phyloP scores from a whole-genome alignment of 2,113 vertebrate species.

The Propithecus coquereli region DNA sequence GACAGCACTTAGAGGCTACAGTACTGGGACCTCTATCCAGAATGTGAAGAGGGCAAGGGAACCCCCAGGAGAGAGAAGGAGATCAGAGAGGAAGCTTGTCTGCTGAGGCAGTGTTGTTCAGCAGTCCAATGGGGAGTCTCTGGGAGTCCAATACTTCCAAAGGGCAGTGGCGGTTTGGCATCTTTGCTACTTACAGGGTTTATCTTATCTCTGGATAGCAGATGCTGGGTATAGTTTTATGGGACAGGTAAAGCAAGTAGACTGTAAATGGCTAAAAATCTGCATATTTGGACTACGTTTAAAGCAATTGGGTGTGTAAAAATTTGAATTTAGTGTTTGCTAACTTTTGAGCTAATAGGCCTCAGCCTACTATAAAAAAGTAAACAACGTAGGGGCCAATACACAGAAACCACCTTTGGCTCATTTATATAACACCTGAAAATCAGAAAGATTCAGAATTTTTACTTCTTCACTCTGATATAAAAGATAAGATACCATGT shows the following conservation, averaged over 20 bases:
- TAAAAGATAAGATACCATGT: not conserved
- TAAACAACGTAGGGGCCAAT: not conserved
- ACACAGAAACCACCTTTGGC: not conserved
- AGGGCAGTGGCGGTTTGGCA: not conserved
- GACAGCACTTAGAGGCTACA: not conserved
- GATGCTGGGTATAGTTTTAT: not conserved
- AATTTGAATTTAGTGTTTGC: not conserved
- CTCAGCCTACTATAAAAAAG: not conserved
- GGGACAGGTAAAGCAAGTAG: not conserved
- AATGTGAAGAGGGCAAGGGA: not conserved
- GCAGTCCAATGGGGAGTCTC: not conserved
- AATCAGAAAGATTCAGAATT: not conserved
- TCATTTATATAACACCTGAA: not conserved
- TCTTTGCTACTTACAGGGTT: not conserved
- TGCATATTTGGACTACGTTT: not conserved
- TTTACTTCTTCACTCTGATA: not conserved
- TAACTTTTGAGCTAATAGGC: not conserved
- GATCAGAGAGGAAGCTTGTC: not conserved
- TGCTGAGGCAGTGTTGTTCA: not conserved
- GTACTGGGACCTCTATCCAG: not conserved
- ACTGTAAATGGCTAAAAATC: not conserved
- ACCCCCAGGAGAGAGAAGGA: not conserved
- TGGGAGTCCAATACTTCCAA: not conserved
- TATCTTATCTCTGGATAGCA: not conserved
- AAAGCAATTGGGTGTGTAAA: not conserved